Evolutionary conservation across 2,113 vertebrate species (phyloP).

Genomic region (Hiodon alosoides): DNA sequence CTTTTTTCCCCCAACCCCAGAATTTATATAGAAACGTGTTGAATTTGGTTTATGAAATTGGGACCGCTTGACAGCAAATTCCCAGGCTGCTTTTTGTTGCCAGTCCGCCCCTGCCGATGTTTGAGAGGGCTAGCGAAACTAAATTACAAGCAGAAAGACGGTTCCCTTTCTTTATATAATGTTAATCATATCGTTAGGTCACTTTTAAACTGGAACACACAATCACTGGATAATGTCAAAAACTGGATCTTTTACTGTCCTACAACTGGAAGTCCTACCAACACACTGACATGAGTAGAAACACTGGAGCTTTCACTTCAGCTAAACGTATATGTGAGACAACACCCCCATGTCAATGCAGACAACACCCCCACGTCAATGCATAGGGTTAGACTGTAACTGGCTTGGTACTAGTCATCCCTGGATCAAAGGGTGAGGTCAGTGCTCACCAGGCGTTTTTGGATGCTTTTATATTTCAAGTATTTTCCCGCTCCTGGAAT

Average conservation of each 20-base stretch:
- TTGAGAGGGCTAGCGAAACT: too few species aligned
- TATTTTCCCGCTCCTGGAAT: background rate
- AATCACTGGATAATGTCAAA: conserved; percentile 2
- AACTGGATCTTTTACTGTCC: background rate
- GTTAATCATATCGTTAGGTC: background rate
- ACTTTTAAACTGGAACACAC: conserved; percentile 9
- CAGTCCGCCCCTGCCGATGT: too few species aligned
- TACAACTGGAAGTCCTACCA: background rate
- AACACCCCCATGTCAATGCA: background rate
- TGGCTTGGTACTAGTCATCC: conserved; percentile 8
- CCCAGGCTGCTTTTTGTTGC: too few species aligned
- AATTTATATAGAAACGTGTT: too few species aligned
- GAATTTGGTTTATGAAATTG: too few species aligned
- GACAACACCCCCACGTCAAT: background rate
- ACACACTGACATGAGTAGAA: conserved; percentile 1
- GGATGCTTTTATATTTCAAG: background rate
- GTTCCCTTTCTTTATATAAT: background rate
- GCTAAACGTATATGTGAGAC: background rate
- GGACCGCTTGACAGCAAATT: too few species aligned
- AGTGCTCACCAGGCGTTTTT: background rate
- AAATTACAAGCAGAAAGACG: background rate
- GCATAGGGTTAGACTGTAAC: conserved; percentile 1
- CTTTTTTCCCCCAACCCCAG: too few species aligned
- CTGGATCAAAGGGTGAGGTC: conserved; percentile 9
- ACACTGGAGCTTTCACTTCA: background rate